Evolutionary conservation across 1,140 invertebrate species (phyloP), one percentile per base, ranked within the genome.

Genomic region (Ladona fulva): DNA sequence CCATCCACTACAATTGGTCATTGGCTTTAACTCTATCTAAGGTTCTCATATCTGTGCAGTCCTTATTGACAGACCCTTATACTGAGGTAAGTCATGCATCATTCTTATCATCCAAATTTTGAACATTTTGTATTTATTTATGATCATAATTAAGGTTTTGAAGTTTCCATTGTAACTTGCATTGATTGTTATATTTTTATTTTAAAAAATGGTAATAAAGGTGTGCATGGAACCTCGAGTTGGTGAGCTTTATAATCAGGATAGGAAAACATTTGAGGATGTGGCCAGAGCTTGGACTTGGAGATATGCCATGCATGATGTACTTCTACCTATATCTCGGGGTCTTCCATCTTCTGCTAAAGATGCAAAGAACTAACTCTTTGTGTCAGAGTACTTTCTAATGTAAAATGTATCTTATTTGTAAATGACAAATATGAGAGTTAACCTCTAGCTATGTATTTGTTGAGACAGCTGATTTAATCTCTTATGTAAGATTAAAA

Each of bases 1-100:
- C 94, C 16, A 95, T 98, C 82, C 94, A 96, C 83, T 94, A 97
- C 84, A 97, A 97, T 86, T 98, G 96, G 96, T 96, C 94, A 44
- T 86, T 97, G 76, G 95, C 95, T 14, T 86, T 98, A 25, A 97
- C 96, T 16, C 93, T 97, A 83, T 93, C 94, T 73, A 97, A 98
- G 83, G 91, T 96, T 74, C 89, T 96, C 77, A 91, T 96, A 74
- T 95, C 94, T 78, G 92, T 96, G 77, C 96, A 97, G 88, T 96
- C 95, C 81, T 87, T 97, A 52, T 88, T 98, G 24, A 98, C 96
- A 0, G 96, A 98, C 87, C 96, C 96, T 0, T 97, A 93, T 82
- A 94, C 93, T 81, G 24, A 75, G 37, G 74, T 75, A 5, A 74
- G 29, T 37, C 29, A 37, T 37, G 8, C n/a, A n/a, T n/a, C n/a